Evolutionary conservation across 2,797 vertebrate genomes (phyloP).

Genomic region (Poecilia velifera): DNA sequence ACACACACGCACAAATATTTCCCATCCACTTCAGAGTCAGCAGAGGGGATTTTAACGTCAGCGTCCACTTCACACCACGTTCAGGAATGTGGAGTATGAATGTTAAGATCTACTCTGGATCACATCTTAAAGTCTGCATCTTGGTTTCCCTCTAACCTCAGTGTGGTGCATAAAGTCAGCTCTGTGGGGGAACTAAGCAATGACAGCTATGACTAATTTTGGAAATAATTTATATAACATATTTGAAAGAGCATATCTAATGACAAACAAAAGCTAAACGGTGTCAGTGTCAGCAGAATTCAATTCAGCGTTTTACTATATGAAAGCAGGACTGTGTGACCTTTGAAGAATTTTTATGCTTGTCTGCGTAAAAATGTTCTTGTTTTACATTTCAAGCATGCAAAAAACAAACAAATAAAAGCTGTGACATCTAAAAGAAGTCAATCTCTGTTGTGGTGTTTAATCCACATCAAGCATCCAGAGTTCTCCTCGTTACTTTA

Average conservation of each 20-base stretch:
- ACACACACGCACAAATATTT: conserved; percentile 7
- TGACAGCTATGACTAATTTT: conserved; percentile 3
- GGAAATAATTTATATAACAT: background rate
- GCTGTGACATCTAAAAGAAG: background rate
- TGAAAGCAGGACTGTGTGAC: background rate
- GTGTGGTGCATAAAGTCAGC: background rate
- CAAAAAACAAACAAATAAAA: conserved; percentile 16
- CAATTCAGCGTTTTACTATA: background rate
- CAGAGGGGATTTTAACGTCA: conserved; percentile 45
- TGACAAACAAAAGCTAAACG: background rate
- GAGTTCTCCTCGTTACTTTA: conserved; percentile 8
- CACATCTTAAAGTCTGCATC: conserved; percentile 22
- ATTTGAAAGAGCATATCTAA: conserved; percentile 1
- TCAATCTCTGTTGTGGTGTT: conserved; percentile 10
- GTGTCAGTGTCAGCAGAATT: background rate
- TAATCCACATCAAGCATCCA: background rate
- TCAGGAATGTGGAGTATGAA: conserved; percentile 50
- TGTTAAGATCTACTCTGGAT: conserved; percentile 36
- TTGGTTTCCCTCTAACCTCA: conserved; percentile 9
- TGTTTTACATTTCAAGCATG: background rate
- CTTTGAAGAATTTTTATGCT: background rate
- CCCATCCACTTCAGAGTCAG: conserved; percentile 45
- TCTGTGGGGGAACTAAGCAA: background rate
- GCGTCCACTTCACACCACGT: conserved; percentile 27
- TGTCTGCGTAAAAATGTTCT: background rate